Evolutionary conservation across 1,140 invertebrate genomes (phyloP), one percentile per base, ranked within the genome.

Genomic region (Agrypnia vestita): DNA sequence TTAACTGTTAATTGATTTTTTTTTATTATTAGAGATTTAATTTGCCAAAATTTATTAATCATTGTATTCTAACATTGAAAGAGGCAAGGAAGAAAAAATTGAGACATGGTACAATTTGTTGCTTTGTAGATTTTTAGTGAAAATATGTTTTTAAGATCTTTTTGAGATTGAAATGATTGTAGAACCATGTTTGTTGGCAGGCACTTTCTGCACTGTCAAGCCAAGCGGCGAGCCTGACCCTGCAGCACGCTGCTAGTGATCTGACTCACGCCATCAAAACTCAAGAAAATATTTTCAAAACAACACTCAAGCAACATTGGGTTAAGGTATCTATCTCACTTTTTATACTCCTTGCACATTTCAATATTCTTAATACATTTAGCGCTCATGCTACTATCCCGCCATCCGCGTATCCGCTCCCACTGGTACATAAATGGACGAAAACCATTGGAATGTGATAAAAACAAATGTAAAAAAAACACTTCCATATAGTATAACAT

Each of bases 201-300:
- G 86, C 87, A 62, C 82, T 88, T 19, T 88, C 88, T 75, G 85
- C 87, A 67, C 84, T 91, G 55, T 89, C 88, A 11, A 88, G 86
- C 73, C 89, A 91, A 79, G 86, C 88, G 4, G 87, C 87, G 47
- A 74, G 51, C 71, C 84, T 91, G 67, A 88, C 90, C 4, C 88
- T 85, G 82, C 89, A 91, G 86, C 79, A 90, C 4, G 89, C 90
- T 84, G 86, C 87, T n/a, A 80, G 59, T 59, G 61, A 75, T 19
- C n/a, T 53, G 12, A 15, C 73, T 13, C 79, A 80, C 13, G 88
- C 90, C 0, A 76, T 92, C 0, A 93, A 93, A 84, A 90, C 90
- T 59, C 91, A 93, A 80, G 92, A 93, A 80, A 88, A 90, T 72
- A 88, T 90, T 82, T 91, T 91, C 64, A 92, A 92, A 82, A 93